A percentile compares a stretch with the other conserved stretches of the same genome.
phyloP scores from a whole-genome alignment of 2,113 vertebrate genomes.

The Galemys pyrenaicus region DNA sequence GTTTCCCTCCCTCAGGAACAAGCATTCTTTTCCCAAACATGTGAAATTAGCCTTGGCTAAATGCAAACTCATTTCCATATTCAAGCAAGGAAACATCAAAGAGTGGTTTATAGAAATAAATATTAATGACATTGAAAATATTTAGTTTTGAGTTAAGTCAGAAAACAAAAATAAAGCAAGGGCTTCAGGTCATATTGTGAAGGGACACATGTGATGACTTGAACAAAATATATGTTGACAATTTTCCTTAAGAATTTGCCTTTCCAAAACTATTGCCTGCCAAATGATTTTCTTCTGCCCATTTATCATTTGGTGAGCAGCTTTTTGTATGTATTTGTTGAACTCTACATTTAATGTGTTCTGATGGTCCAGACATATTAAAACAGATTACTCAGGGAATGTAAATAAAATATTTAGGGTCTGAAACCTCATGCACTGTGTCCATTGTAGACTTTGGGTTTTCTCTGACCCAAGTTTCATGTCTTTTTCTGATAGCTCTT shows the following conservation, averaged over 20 bases:
- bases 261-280: not conserved
- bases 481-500: not conserved
- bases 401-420: not conserved
- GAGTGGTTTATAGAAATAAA: slow-evolving; percentile 19
- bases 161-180: slow-evolving; percentile 15
- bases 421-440: not conserved
- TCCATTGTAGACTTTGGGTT: not conserved
- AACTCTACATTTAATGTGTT: not conserved
- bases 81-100: not conserved
- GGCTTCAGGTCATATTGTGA: not conserved
- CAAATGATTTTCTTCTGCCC: slow-evolving; percentile 32
- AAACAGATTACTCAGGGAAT: slow-evolving; percentile 17
- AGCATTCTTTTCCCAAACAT: not conserved
- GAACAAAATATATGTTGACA: not conserved
- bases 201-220: not conserved
- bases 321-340: slow-evolving; percentile 17
- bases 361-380: slow-evolving; percentile 2
- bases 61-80: not conserved
- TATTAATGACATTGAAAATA: not conserved
- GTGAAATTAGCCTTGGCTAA: not conserved
- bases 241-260: not conserved
- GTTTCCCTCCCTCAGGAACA: not conserved
- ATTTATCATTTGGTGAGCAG: slow-evolving; percentile 32
- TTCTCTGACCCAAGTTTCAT: not conserved
- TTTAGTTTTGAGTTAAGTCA: slow-evolving; percentile 42